These are phyloP conservation scores for Sander vitreus DNA, from an alignment of 2,113 vertebrate genomes.

Conservation along the genomic window DNA sequence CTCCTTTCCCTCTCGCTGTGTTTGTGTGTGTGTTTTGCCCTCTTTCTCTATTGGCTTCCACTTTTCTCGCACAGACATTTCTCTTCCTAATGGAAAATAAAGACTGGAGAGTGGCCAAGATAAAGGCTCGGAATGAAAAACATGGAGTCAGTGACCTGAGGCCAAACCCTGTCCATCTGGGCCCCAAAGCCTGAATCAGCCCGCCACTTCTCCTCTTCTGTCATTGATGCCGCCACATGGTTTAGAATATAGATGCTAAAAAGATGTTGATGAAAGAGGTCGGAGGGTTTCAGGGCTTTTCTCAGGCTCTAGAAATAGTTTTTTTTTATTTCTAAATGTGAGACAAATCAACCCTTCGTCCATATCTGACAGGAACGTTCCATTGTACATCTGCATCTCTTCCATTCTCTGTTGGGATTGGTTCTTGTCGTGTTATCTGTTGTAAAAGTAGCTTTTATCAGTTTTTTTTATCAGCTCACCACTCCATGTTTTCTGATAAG, in stretches of 20 bases:
- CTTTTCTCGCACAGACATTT: conserved; percentile 56
- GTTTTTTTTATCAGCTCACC: conserved; percentile 1
- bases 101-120: conserved; percentile 62
- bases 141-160: conserved; percentile 66
- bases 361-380: conserved; percentile 5
- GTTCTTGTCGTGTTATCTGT: conserved; percentile 8
- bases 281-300: background rate
- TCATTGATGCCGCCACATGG: background rate
- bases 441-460: conserved; percentile 39
- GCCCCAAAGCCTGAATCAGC: conserved; percentile 26
- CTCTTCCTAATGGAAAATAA: conserved; percentile 77
- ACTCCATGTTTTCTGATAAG: conserved; percentile 16
- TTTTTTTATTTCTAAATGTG: background rate
- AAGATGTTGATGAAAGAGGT: background rate
- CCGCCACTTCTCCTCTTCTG: conserved; percentile 13
- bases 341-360: background rate
- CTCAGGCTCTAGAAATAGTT: background rate
- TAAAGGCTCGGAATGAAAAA: conserved; percentile 72
- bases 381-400: background rate
- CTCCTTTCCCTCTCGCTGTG: background rate
- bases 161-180: conserved; percentile 60
- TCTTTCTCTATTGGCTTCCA: conserved; percentile 31
- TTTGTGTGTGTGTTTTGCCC: conserved; percentile 27
- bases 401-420: background rate
- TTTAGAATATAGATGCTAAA: conserved; percentile 25